Evolutionary conservation across 2,888 invertebrate species (phyloP).

Genomic region (Hirtodrosophila cameraria): DNA sequence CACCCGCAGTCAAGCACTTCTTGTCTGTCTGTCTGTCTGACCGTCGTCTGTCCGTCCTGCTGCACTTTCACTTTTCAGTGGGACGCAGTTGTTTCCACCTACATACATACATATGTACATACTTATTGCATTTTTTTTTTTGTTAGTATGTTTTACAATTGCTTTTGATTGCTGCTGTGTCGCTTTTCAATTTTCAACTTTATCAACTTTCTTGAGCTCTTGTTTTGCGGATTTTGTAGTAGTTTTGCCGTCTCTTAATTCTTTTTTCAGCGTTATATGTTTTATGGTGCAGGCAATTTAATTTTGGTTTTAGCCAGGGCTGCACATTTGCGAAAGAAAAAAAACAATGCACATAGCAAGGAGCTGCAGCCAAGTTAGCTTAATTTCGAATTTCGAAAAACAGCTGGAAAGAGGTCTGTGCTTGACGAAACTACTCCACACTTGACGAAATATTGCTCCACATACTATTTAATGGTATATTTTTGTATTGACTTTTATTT

Average conservation of each 20-base stretch:
- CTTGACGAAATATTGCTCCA: slow-evolving; percentile 8
- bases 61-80: slow-evolving; percentile 78
- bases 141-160: slow-evolving; percentile 6
- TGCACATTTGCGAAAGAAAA: slow-evolving; percentile 31
- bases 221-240: not conserved
- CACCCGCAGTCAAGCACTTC: slow-evolving; percentile 8
- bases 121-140: slow-evolving; percentile 54
- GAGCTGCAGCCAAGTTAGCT: slow-evolving; percentile 43
- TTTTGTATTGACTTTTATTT: not conserved
- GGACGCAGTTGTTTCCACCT: slow-evolving; percentile 69
- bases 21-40: slow-evolving; percentile 18
- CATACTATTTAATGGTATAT: not conserved
- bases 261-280: slow-evolving; percentile 16
- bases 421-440: slow-evolving; percentile 8
- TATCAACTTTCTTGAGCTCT: not conserved
- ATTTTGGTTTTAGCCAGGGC: slow-evolving; percentile 52
- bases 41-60: slow-evolving; percentile 24
- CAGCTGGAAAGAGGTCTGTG: slow-evolving; percentile 18
- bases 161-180: slow-evolving; percentile 1
- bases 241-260: not conserved
- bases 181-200: not conserved
- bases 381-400: slow-evolving; percentile 31
- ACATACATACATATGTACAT: slow-evolving; percentile 48
- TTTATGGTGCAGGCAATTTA: slow-evolving; percentile 56
- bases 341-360: slow-evolving; percentile 37